A percentile compares a stretch with the other conserved stretches of the same genome.
Evolutionary conservation across 2,888 invertebrate genomes (phyloP).

Genomic region (Drosophila neotestacea): DNA sequence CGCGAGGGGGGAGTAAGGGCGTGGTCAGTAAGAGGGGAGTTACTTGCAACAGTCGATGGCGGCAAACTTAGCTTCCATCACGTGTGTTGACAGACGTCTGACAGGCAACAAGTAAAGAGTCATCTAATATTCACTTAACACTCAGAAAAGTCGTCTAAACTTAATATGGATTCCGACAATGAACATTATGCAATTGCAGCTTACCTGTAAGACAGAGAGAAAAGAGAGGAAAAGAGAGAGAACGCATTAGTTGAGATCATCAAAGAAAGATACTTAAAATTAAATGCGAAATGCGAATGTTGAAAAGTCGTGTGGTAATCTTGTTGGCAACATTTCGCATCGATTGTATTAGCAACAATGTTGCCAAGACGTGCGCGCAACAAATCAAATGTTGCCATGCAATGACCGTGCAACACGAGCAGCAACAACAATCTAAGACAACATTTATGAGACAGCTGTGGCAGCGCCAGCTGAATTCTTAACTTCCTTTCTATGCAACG

Average conservation of each 20-base stretch:
- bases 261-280: not conserved
- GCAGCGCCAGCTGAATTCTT: slow-evolving; percentile 62
- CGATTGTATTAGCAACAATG: slow-evolving; percentile 67
- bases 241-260: not conserved
- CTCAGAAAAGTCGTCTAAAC: slow-evolving; percentile 29
- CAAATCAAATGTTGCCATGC: slow-evolving; percentile 76
- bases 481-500: slow-evolving; percentile 61
- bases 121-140: slow-evolving; percentile 68
- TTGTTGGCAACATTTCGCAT: slow-evolving; percentile 54
- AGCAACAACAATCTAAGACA: slow-evolving; percentile 52
- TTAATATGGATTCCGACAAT: slow-evolving; percentile 55
- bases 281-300: slow-evolving; percentile 4
- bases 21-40: slow-evolving; percentile 40
- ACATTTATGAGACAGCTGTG: slow-evolving; percentile 76
- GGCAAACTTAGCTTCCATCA: slow-evolving; percentile 63
- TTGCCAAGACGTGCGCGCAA: slow-evolving; percentile 68
- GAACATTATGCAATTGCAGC: slow-evolving; percentile 32
- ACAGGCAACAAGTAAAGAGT: slow-evolving; percentile 71
- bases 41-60: slow-evolving; percentile 26
- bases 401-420: slow-evolving; percentile 43
- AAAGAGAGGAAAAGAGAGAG: not conserved
- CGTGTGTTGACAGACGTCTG: slow-evolving; percentile 75
- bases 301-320: slow-evolving; percentile 45
- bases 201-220: slow-evolving; percentile 53
- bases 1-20: slow-evolving; percentile 14